Conservation (phyloP, 2,113 vertebrate species). For the Apteryx owenii region DNA sequence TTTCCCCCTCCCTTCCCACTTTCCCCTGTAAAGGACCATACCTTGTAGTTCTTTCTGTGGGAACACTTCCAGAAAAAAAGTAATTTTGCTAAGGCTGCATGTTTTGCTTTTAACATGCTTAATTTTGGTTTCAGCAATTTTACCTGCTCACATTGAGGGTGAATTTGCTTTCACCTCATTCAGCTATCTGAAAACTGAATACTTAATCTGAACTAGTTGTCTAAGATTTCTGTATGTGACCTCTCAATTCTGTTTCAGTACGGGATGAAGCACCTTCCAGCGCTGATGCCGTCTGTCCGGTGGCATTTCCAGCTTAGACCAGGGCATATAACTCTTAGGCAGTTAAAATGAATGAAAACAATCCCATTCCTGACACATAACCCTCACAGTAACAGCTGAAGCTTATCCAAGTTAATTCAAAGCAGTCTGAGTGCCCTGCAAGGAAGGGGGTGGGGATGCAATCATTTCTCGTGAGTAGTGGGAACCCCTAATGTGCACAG, state of each 20-base stretch:
- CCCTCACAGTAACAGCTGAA: background rate
- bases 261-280: background rate
- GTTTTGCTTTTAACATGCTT: background rate
- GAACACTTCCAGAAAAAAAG: background rate
- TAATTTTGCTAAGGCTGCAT: background rate
- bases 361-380: background rate
- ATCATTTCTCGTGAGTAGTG: background rate
- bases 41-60: background rate
- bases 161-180: conserved; percentile 24
- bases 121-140: conserved; percentile 4
- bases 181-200: background rate
- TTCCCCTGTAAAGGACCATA: background rate
- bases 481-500: background rate
- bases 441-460: background rate
- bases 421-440: background rate
- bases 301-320: background rate
- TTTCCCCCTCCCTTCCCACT: background rate
- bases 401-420: background rate
- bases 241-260: background rate
- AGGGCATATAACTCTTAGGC: background rate
- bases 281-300: background rate
- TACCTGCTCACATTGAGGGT: background rate
- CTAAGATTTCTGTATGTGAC: background rate
- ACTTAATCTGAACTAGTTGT: background rate
- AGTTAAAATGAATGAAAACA: background rate